phyloP scores from a whole-genome alignment of 2,113 vertebrate species.

The Hiodon tergisus region DNA sequence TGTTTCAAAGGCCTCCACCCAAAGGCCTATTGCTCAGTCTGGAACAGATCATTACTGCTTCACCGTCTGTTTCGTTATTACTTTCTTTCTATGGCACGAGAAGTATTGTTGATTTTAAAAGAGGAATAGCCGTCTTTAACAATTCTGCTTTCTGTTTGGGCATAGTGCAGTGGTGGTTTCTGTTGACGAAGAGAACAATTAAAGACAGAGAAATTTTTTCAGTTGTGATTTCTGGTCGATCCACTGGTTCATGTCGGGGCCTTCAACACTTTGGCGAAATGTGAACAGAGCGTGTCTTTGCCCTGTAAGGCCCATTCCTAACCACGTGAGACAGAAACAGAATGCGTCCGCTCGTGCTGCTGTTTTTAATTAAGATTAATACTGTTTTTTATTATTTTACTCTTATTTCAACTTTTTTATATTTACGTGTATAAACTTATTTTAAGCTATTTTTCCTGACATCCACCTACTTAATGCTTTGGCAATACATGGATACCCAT shows the following conservation, averaged over 20 bases:
- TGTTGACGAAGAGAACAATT: conserved; percentile 29
- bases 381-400: too few relatives aligned
- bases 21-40: conserved; percentile 21
- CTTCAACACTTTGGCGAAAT: neutral
- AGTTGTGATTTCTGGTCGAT: conserved; percentile 26
- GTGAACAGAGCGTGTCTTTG: neutral
- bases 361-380: too few relatives aligned
- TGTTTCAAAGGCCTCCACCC: conserved; percentile 21
- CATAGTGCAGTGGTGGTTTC: conserved; percentile 22
- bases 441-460: too few relatives aligned
- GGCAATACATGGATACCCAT: too few relatives aligned
- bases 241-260: conserved; percentile 17
- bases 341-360: too few relatives aligned
- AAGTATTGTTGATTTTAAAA: conserved; percentile 26
- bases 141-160: neutral
- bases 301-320: too few relatives aligned
- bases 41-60: conserved; percentile 33
- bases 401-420: too few relatives aligned
- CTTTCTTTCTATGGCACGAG: conserved; percentile 25
- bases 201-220: conserved; percentile 18
- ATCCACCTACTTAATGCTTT: too few relatives aligned
- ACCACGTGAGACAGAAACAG: too few relatives aligned
- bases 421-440: too few relatives aligned
- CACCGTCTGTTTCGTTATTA: conserved; percentile 31
- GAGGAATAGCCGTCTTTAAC: conserved; percentile 20